Conservation (phyloP, 2,113 vertebrate species). For the Corythaixoides concolor region DNA sequence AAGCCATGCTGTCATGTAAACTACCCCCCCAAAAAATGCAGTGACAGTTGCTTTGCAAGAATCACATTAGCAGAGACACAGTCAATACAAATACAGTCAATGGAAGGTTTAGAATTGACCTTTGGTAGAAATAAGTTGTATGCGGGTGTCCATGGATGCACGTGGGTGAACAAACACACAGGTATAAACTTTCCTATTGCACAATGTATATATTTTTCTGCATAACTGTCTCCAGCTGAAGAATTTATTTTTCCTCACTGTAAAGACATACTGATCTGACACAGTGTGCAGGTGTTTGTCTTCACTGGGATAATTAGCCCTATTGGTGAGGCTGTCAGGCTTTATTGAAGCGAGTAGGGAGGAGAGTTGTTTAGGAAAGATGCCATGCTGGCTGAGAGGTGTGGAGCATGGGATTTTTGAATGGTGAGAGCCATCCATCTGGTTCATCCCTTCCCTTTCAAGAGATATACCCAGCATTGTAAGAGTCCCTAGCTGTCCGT, state of each 20-base stretch:
- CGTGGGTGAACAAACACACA: rapidly evolving
- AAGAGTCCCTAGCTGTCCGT: background rate
- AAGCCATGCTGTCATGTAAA: background rate
- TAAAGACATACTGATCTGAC: background rate
- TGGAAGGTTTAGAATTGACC: background rate
- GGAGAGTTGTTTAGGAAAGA: background rate
- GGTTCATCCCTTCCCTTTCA: background rate
- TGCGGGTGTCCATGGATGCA: background rate
- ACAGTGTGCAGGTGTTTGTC: background rate
- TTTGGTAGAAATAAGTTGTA: background rate
- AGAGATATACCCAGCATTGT: background rate
- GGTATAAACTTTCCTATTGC: background rate
- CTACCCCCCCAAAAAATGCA: background rate
- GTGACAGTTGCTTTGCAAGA: background rate
- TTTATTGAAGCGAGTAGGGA: background rate
- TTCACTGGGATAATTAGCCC: background rate
- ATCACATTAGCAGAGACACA: background rate
- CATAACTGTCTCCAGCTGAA: background rate
- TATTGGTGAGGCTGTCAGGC: background rate
- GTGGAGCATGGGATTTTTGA: background rate
- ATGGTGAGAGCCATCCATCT: background rate
- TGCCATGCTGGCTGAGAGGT: background rate
- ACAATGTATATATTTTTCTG: background rate
- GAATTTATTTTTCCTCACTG: background rate
- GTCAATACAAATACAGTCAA: background rate